Evolutionary conservation across 1,140 invertebrate species (phyloP).

Genomic region (Bathynomus jamesi): DNA sequence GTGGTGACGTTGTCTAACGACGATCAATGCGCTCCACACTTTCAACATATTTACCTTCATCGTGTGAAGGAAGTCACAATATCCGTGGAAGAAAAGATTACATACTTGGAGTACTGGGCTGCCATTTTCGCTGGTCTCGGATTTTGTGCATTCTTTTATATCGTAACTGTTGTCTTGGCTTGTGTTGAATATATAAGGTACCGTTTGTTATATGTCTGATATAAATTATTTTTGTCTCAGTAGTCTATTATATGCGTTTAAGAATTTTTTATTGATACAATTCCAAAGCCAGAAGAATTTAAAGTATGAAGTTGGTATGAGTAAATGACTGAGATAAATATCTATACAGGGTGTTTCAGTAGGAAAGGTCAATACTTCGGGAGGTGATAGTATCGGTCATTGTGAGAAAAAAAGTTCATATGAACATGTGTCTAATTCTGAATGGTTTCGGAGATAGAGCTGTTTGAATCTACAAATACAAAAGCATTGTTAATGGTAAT

Average conservation of each 20-base stretch:
- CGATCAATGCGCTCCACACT: slow-evolving; percentile 54
- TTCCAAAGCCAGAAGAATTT: neutral
- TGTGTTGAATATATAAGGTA: slow-evolving; percentile 47
- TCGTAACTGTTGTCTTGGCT: slow-evolving; percentile 49
- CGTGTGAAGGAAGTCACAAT: slow-evolving; percentile 50
- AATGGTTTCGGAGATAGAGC: too few relatives aligned
- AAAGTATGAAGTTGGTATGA: neutral
- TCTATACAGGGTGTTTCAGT: too few relatives aligned
- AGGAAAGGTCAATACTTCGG: too few relatives aligned
- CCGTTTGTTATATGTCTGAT: slow-evolving; percentile 31
- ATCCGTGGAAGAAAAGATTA: slow-evolving; percentile 51
- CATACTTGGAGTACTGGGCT: slow-evolving; percentile 53
- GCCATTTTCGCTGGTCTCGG: slow-evolving; percentile 51
- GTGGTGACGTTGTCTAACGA: slow-evolving; percentile 70
- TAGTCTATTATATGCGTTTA: neutral
- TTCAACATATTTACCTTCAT: slow-evolving; percentile 34
- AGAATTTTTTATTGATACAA: neutral
- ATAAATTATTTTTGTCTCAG: neutral
- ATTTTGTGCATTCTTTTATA: slow-evolving; percentile 55
- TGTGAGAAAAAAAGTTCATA: too few relatives aligned
- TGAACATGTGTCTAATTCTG: too few relatives aligned
- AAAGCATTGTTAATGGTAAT: too few relatives aligned
- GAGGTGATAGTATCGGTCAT: too few relatives aligned
- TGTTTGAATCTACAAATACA: too few relatives aligned
- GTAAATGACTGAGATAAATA: too few relatives aligned